These are phyloP conservation scores for Epizoanthus stellaris DNA, from an alignment of 92 coral and sea anemone species.

Conservation along the genomic window DNA sequence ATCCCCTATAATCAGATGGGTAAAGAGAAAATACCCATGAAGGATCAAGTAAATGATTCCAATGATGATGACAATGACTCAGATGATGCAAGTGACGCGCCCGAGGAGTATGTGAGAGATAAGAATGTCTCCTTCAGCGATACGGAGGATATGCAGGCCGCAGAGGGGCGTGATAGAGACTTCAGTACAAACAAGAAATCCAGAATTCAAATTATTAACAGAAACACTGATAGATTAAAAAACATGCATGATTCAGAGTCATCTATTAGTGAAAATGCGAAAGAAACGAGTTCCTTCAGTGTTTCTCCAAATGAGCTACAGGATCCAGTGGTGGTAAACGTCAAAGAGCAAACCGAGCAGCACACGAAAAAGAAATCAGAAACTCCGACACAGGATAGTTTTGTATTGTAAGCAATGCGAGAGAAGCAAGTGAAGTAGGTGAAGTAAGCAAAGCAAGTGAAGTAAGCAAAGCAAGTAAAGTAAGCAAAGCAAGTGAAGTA, in stretches of 20 bases:
- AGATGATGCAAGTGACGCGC: neutral
- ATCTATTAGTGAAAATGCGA: neutral
- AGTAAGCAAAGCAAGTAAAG: too few species aligned
- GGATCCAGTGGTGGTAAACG: neutral
- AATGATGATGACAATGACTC: neutral
- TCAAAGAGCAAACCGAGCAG: neutral
- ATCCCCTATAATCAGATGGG: too few species aligned
- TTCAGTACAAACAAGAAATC: slow-evolving; percentile 2
- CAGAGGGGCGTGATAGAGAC: neutral
- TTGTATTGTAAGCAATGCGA: neutral
- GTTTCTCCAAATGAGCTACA: neutral
- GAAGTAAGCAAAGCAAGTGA: too few species aligned
- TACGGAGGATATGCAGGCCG: neutral
- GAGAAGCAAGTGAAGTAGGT: too few species aligned
- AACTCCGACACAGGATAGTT: neutral
- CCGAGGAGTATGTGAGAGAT: neutral
- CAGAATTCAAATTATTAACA: neutral
- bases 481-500: too few species aligned
- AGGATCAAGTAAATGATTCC: neutral
- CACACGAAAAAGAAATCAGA: neutral
- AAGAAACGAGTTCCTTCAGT: neutral
- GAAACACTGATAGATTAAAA: neutral
- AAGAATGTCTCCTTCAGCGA: slow-evolving; percentile 22
- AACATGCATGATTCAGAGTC: neutral
- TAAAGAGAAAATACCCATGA: neutral